Base-by-base conservation (phyloP, 2,113 vertebrate genomes). In the Centropus unirufus region DNA sequence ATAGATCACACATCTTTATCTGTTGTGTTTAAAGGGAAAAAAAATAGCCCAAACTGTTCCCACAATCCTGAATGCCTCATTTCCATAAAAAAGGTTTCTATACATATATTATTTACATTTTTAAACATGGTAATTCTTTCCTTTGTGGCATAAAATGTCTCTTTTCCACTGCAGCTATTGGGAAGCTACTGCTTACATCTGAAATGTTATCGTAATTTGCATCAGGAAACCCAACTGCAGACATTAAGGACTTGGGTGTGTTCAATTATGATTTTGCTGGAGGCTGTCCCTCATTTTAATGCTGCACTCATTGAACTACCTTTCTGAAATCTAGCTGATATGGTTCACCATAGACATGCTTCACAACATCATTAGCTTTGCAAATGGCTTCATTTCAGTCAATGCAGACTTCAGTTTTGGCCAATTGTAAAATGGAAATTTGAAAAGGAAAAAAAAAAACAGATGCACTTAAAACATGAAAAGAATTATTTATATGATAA, bases 401-500 rank as follows among this genome's bases (percentile, higher is more conserved):
- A 70, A 95, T 22, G 66, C 93, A 89, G 70, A 95, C 97, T 97
- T 97, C 96, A 26, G 84, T 97, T 98, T 97, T 95, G 97, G 97
- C 97, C 97, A 97, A 98, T 74, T 96, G 96, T 96, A 97, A 96
- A 96, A 94, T 61, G 95, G 95, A 98, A 97, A 97, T 97, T 94
- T 96, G 92, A 97, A 97, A 95, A 97, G 92, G 85, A 29, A 70
- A 16, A 14, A 21, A 94, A 93, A 73, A 97, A 92, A 92, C 96
- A 98, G 97, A 98, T 98, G 98, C 98, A 98, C 98, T 98, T 98
- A 98, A 98, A 98, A 98, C 98, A 98, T 97, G 97, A 98, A 98
- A 98, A 98, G 97, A 98, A 98, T 98, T 98, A 98, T 98, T 98
- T 98, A 98, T 98, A 98, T 98, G 98, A 98, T 98, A 98, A 98